phyloP scores from a whole-genome alignment of 2,113 vertebrate species.

The Chascanopsetta lugubris region DNA sequence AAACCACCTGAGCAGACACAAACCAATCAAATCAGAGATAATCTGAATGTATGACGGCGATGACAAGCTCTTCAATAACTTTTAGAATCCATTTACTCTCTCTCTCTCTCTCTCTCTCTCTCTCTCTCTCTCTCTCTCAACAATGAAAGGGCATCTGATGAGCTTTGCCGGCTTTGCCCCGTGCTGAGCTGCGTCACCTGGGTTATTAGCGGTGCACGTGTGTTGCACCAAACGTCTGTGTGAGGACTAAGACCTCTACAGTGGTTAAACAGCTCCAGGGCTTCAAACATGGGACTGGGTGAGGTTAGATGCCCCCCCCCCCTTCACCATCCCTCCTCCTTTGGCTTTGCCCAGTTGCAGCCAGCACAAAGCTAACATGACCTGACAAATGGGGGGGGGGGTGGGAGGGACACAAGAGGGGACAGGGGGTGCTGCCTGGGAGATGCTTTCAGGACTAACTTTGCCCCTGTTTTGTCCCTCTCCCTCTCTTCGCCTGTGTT shows the following conservation, averaged over 20 bases:
- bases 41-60: conserved; percentile 68
- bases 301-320: conserved; percentile 22
- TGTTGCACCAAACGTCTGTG: conserved; percentile 35
- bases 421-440: conserved; percentile 33
- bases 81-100: conserved; percentile 80
- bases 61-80: conserved; percentile 77
- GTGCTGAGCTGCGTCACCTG: conserved; percentile 30
- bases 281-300: conserved; percentile 41
- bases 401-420: conserved; percentile 34
- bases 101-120: conserved; percentile 31
- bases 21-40: conserved; percentile 54
- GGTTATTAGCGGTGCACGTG: conserved; percentile 42
- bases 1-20: conserved; percentile 13
- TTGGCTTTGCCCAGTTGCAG: conserved; percentile 36
- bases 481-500: conserved; percentile 41
- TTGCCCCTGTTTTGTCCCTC: conserved; percentile 38
- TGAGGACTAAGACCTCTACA: conserved; percentile 13
- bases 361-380: conserved; percentile 72
- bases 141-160: conserved; percentile 78
- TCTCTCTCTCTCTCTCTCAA: conserved; percentile 54
- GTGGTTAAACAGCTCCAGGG: conserved; percentile 55
- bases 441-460: conserved; percentile 42
- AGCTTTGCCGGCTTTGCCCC: conserved; percentile 63
- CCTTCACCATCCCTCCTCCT: conserved; percentile 14
- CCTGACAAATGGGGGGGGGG: conserved; percentile 72